Percentiles rank a stretch among this genome's conserved stretches.
These are phyloP conservation scores for Turritopsis dohrnii DNA, from an alignment of 30 jellyfish, hydroid and myxozoan species.

Conservation along the genomic window DNA sequence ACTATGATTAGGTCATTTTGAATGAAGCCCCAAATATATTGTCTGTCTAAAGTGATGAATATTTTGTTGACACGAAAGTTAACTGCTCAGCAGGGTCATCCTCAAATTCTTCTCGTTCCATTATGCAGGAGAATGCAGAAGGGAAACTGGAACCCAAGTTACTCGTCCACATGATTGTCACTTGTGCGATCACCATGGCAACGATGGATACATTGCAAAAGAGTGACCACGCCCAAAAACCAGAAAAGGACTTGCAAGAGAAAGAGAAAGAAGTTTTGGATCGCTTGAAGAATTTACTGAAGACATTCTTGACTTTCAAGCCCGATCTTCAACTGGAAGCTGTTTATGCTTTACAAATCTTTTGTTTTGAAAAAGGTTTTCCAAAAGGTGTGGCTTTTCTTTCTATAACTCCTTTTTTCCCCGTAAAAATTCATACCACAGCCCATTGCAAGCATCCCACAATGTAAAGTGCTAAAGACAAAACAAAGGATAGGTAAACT, in stretches of 20 bases:
- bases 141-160: neutral
- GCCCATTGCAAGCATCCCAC: no score
- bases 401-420: neutral
- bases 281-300: conserved; percentile 40
- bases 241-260: conserved; percentile 76
- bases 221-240: conserved; percentile 57
- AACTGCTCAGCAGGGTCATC: no score
- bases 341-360: conserved; percentile 67
- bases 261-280: conserved; percentile 58
- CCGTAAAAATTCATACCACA: neutral
- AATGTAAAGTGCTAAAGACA: no score
- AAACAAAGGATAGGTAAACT: no score
- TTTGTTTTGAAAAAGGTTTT: conserved; percentile 56
- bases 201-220: conserved; percentile 42
- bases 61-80: no score
- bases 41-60: no score
- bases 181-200: conserved; percentile 16
- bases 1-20: no score
- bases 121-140: neutral
- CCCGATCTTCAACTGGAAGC: conserved; percentile 57
- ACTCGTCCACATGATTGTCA: conserved; percentile 17
- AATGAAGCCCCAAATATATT: no score
- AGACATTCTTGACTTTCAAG: conserved; percentile 36
- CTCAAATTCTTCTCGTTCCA: neutral
- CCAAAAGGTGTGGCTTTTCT: conserved; percentile 65